Evolutionary conservation across 2,113 vertebrate species (phyloP).

Genomic region (Microtus richardsoni): DNA sequence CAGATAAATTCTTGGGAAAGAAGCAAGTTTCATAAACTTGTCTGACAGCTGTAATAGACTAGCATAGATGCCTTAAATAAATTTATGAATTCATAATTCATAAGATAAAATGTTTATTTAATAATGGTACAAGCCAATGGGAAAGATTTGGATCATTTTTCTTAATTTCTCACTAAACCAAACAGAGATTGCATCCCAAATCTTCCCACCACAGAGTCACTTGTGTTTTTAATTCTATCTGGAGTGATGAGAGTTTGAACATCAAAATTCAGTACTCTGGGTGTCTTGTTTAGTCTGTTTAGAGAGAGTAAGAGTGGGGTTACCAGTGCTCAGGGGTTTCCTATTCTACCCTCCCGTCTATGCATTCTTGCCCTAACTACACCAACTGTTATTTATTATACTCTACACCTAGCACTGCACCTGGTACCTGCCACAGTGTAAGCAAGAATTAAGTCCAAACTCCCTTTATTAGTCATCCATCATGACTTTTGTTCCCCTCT

Average conservation of each 20-base stretch:
- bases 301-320: not conserved
- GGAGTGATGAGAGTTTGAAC: not conserved
- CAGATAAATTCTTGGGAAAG: slow-evolving; percentile 19
- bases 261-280: not conserved
- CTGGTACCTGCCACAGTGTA: not conserved
- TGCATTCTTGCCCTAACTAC: not conserved
- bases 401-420: not conserved
- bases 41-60: slow-evolving; percentile 41
- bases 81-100: slow-evolving; percentile 53
- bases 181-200: not conserved
- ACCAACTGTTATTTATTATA: not conserved
- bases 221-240: not conserved
- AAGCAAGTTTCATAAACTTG: slow-evolving; percentile 39
- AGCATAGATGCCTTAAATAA: not conserved
- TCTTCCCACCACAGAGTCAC: not conserved
- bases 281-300: not conserved
- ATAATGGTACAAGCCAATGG: not conserved
- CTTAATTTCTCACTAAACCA: not conserved
- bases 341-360: not conserved
- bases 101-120: slow-evolving; percentile 40
- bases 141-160: not conserved
- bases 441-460: not conserved
- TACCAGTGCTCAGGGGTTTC: not conserved
- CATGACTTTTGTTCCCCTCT: accelerated
- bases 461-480: not conserved